A percentile compares a stretch with the other conserved stretches of the same genome.
phyloP scores from a whole-genome alignment of 2,888 invertebrate genomes.

The Gari tellinella region DNA sequence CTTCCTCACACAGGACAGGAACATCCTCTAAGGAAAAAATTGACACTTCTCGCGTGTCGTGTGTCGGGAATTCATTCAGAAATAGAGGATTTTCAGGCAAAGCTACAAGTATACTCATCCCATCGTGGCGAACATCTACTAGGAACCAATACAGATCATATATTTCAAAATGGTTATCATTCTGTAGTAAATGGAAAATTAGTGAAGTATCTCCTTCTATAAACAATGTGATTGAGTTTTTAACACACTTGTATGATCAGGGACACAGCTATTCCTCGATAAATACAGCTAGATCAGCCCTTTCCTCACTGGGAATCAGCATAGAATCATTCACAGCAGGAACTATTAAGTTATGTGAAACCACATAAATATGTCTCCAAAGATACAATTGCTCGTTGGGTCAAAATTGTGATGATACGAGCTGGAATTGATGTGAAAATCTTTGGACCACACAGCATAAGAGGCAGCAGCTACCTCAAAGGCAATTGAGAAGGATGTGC shows the following conservation, averaged over 20 bases:
- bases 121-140: constrained; percentile 48
- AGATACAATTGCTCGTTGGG: no score
- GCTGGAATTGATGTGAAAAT: no score
- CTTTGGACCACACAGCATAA: no score
- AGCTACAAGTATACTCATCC: constrained; percentile 36
- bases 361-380: no score
- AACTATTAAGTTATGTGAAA: no score
- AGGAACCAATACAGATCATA: constrained; percentile 41
- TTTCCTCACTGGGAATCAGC: constrained; percentile 40
- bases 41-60: constrained; percentile 34
- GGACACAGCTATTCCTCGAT: constrained; percentile 47
- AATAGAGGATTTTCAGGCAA: constrained; percentile 21
- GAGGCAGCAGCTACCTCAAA: no score
- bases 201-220: constrained; percentile 40
- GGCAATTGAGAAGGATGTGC: no score
- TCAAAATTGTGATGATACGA: no score
- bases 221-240: constrained; percentile 39
- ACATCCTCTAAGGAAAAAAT: constrained; percentile 34
- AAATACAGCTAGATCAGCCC: constrained; percentile 38
- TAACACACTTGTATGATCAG: constrained; percentile 17
- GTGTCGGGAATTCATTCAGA: constrained; percentile 29
- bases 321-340: constrained; percentile 22
- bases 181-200: constrained; percentile 45
- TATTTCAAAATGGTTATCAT: constrained; percentile 54
- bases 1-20: constrained; percentile 4